phyloP scores from a whole-genome alignment of 2,888 invertebrate species.

The Chloroclysta siterata region DNA sequence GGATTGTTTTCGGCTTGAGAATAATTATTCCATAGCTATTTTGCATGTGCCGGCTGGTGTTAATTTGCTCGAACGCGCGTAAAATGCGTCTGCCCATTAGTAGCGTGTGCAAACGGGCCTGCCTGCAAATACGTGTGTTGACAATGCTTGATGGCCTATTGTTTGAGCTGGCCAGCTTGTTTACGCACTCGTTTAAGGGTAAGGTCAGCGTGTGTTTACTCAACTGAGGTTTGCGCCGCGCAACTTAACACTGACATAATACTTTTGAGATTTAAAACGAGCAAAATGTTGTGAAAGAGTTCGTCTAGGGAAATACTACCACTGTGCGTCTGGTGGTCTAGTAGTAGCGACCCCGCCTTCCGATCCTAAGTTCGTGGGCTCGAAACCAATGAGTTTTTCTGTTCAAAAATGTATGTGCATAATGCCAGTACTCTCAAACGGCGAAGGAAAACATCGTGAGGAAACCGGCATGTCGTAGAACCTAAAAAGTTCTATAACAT shows the following conservation, averaged over 20 bases:
- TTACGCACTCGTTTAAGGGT: conserved; percentile 11
- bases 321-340: too few species aligned
- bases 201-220: conserved; percentile 19
- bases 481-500: too few species aligned
- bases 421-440: too few species aligned
- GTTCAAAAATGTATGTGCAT: too few species aligned
- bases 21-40: not conserved
- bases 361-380: too few species aligned
- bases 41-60: not conserved
- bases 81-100: conserved; percentile 16
- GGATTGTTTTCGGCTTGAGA: not conserved
- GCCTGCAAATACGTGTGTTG: conserved; percentile 30
- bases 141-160: conserved; percentile 23
- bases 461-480: too few species aligned
- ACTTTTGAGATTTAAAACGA: not conserved
- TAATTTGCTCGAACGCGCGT: not conserved
- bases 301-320: too few species aligned
- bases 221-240: conserved; percentile 12
- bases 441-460: too few species aligned
- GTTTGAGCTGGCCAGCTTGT: conserved; percentile 23
- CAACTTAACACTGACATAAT: not conserved
- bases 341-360: too few species aligned
- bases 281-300: too few species aligned
- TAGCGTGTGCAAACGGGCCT: conserved; percentile 17
- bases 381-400: too few species aligned